Evolutionary conservation across 2,113 vertebrate species (phyloP).

Genomic region (Thunnus maccoyii): DNA sequence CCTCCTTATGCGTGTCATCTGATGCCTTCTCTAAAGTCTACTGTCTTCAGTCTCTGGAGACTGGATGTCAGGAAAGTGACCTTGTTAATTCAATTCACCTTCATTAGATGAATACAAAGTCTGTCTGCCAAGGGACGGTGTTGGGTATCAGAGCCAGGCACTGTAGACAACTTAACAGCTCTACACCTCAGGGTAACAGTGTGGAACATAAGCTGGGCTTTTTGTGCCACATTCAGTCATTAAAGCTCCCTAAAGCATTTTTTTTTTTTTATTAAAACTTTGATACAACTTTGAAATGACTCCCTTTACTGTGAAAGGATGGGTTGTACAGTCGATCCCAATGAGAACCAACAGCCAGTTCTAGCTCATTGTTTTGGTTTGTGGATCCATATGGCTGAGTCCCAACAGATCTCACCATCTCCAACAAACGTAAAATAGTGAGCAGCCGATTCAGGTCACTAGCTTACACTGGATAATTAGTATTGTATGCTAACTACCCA

Average conservation of each 20-base stretch:
- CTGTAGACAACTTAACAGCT: conserved; percentile 34
- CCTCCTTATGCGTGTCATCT: conserved; percentile 57
- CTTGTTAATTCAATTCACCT: conserved; percentile 69
- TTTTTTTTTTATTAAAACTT: background rate
- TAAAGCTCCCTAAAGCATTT: background rate
- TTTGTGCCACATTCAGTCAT: background rate
- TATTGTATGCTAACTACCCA: no score
- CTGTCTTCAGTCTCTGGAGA: conserved; percentile 43
- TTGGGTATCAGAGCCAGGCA: conserved; percentile 40
- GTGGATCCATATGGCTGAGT: background rate
- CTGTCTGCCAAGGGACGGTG: conserved; percentile 16
- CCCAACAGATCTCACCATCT: background rate
- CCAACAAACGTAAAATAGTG: no score
- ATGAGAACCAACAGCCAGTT: conserved; percentile 2
- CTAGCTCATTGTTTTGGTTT: background rate
- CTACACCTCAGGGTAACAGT: background rate
- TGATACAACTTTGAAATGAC: background rate
- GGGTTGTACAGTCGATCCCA: background rate
- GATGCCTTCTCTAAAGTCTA: conserved; percentile 41
- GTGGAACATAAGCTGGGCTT: background rate
- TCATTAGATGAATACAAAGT: conserved; percentile 58
- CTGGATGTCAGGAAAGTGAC: conserved; percentile 51
- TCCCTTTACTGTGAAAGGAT: background rate
- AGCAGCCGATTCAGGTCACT: background rate
- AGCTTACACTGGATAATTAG: background rate